Conservation (phyloP, 2,888 invertebrate species). For the Drosophila atroscutellata region DNA sequence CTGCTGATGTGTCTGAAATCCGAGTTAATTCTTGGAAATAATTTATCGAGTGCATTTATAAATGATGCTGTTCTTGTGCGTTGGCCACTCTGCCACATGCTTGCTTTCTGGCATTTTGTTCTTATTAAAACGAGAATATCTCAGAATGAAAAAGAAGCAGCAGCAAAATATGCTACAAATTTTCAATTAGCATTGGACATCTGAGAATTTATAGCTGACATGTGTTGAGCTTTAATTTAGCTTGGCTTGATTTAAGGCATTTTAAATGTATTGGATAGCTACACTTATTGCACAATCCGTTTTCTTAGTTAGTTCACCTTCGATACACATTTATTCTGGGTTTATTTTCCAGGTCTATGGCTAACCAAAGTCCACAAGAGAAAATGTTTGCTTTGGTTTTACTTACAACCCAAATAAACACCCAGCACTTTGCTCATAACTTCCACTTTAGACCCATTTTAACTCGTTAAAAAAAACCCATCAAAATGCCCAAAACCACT, state of each 20-base stretch:
- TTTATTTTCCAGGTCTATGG: rapidly evolving
- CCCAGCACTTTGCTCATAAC: slow-evolving; percentile 62
- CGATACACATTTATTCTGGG: neutral
- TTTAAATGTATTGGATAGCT: neutral
- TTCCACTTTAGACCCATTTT: slow-evolving; percentile 40
- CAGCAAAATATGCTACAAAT: slow-evolving; percentile 23
- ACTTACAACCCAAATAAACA: slow-evolving; percentile 24
- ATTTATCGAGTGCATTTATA: slow-evolving; percentile 78
- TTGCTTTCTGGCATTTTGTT: slow-evolving; percentile 4
- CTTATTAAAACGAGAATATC: neutral
- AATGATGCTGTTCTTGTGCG: slow-evolving; percentile 62
- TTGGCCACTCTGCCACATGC: slow-evolving; percentile 1
- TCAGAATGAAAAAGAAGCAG: neutral
- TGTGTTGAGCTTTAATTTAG: slow-evolving; percentile 14
- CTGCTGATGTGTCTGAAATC: slow-evolving; percentile 71
- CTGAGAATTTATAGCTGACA: slow-evolving; percentile 25
- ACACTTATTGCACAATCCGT: neutral
- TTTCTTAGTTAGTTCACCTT: neutral
- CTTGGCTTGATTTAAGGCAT: neutral
- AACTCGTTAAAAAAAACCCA: slow-evolving; percentile 65
- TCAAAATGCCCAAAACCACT: slow-evolving; percentile 10
- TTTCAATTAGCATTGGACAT: slow-evolving; percentile 51
- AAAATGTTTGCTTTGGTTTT: slow-evolving; percentile 17
- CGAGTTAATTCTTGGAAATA: slow-evolving; percentile 69
- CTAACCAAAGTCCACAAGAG: neutral